Conservation (phyloP, 2,113 vertebrate genomes). For the Clarias gariepinus region DNA sequence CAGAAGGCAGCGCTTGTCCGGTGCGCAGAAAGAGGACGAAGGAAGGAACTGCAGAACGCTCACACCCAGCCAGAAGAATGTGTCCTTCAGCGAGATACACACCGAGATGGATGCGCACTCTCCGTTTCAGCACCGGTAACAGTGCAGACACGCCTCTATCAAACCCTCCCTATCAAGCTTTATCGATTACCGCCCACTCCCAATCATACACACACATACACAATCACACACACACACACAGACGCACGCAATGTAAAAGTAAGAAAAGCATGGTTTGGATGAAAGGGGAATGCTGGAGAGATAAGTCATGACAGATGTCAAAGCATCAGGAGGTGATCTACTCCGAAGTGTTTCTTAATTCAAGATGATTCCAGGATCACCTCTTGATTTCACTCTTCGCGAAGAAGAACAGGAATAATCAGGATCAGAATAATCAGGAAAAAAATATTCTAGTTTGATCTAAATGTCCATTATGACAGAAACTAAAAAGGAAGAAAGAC, state of each 20-base stretch:
- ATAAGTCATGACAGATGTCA: not conserved
- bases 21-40: slow-evolving; percentile 45
- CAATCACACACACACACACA: slow-evolving; percentile 1
- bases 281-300: not conserved
- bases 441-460: not conserved
- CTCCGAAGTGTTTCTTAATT: not conserved
- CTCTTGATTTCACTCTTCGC: not conserved
- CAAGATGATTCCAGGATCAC: not conserved
- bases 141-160: slow-evolving; percentile 36
- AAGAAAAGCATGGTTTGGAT: not conserved
- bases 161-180: slow-evolving; percentile 18
- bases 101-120: not conserved
- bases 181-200: slow-evolving; percentile 7
- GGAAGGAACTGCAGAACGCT: slow-evolving; percentile 39
- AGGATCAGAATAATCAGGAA: too few species aligned
- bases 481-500: not conserved
- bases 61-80: slow-evolving; percentile 20
- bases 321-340: not conserved
- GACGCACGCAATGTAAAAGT: not conserved
- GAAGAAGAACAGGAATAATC: not conserved
- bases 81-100: slow-evolving; percentile 29
- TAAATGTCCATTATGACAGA: not conserved
- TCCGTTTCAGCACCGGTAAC: slow-evolving; percentile 1
- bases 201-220: not conserved
- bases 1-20: slow-evolving; percentile 61